phyloP scores from a whole-genome alignment of 2,113 vertebrate genomes.

The Panurus biarmicus region DNA sequence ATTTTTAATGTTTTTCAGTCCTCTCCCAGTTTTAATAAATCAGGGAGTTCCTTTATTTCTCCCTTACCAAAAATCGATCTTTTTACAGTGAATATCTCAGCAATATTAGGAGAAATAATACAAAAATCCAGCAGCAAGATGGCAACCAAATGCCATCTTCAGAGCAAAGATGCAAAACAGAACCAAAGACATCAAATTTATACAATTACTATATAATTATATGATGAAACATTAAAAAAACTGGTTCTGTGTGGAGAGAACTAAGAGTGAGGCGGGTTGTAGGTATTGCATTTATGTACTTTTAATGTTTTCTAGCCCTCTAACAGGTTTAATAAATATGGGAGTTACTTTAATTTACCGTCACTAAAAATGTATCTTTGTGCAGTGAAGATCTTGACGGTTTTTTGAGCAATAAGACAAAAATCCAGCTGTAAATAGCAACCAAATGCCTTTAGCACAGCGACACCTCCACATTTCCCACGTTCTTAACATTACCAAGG shows the following conservation, averaged over 20 bases:
- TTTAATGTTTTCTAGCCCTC: not conserved
- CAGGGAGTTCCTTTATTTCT: not conserved
- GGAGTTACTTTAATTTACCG: not conserved
- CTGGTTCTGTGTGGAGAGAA: not conserved
- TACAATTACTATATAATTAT: accelerated
- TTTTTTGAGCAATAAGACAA: not conserved
- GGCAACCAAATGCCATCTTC: not conserved
- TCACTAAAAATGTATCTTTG: not conserved
- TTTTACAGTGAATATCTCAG: not conserved
- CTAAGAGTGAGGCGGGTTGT: not conserved
- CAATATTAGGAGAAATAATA: not conserved
- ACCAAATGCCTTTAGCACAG: not conserved
- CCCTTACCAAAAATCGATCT: accelerated
- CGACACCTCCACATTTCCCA: not conserved
- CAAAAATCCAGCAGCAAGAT: not conserved
- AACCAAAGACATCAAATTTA: not conserved
- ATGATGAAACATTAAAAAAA: not conserved
- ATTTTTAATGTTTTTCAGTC: not conserved
- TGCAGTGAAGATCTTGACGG: accelerated
- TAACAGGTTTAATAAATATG: accelerated
- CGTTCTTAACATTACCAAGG: not conserved
- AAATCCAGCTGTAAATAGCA: not conserved
- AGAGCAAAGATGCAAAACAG: not conserved
- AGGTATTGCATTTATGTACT: accelerated
- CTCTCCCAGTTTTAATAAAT: not conserved